Base-by-base conservation (phyloP, 2,797 vertebrate species). In the Oryzias sinensis region DNA sequence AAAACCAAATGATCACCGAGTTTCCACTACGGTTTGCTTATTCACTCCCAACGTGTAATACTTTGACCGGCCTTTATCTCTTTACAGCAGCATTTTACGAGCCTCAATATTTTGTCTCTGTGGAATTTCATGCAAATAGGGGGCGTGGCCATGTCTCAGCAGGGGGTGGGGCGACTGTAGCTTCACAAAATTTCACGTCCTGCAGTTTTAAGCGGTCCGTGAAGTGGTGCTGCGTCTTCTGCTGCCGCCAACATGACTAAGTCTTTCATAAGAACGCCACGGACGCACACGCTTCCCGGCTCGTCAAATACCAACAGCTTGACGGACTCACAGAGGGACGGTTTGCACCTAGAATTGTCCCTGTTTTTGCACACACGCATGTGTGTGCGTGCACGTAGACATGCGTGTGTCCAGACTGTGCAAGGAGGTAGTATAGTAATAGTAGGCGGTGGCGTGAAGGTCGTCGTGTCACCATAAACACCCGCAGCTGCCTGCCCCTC, bases 371-470 rank as follows among this genome's bases (percentile, higher is more conserved):
- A 6, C 16, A 6, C 5, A n/a, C 8, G n/a, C 17, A 17, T 43
- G 14, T 43, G 42, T 8, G 14, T 14, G 43, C 13, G 25, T 27
- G 50, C 22, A 42, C 40, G 7, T 45, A 45, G n/a, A 16, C 11
- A 41, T 29, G 20, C 59, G 49, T 61, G 48, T 67, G 53, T 58
- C n/a, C 51, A 25, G 46, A 54, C 50, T 52, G 65, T 15, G 14
- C 37, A 15, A 51, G 59, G 47, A 56, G 52, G 61, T 50, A 45
- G 56, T 68, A 17, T 64, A 68, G 75, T 56, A 56, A 72, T 68
- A 65, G 75, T 62, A 66, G 71, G 64, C 64, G 68, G 49, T 54
- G 68, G 60, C 48, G 56, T 83, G 84, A 87, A 87, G 83, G 84
- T 81, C 76, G 40, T 59, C 67, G 63, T 63, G 56, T 73, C 72